A percentile compares a stretch with the other conserved stretches of the same genome.
Conservation (phyloP, 1,140 invertebrate species). For the Drosophila orena region DNA sequence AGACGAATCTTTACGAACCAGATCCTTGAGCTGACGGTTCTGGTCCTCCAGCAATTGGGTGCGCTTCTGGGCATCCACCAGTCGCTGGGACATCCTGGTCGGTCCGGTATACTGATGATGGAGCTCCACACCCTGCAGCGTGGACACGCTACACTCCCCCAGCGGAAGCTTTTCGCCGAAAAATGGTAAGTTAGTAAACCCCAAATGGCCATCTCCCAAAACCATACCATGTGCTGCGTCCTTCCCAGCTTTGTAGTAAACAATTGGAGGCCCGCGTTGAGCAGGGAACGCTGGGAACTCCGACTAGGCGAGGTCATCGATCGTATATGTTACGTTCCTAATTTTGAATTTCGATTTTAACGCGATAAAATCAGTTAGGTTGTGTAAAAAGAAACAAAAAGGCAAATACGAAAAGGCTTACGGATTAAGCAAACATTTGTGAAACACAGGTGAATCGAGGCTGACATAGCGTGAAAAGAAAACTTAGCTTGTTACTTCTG, state of each 20-base stretch:
- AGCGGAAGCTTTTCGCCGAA: neutral
- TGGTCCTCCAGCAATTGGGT: neutral
- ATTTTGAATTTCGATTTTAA: conserved; percentile 3
- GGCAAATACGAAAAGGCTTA: neutral
- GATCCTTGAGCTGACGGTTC: neutral
- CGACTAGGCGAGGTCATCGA: conserved; percentile 1
- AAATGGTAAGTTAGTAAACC: neutral
- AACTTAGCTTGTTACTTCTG: too few relatives aligned
- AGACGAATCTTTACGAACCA: neutral
- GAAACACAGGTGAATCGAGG: neutral
- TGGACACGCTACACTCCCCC: neutral
- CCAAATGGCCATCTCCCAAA: neutral
- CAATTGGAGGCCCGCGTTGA: neutral
- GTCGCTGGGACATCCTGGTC: neutral
- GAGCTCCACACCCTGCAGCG: neutral
- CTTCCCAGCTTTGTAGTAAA: neutral
- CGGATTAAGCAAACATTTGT: neutral
- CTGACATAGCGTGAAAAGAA: neutral
- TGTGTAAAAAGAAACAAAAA: neutral
- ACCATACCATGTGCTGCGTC: neutral
- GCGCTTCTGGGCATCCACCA: conserved; percentile 1
- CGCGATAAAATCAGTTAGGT: neutral
- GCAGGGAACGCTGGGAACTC: neutral
- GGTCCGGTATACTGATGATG: neutral
- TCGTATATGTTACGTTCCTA: neutral